These are phyloP conservation scores for Cygnus buccinator DNA, from an alignment of 2,113 vertebrate species.

Conservation along the genomic window DNA sequence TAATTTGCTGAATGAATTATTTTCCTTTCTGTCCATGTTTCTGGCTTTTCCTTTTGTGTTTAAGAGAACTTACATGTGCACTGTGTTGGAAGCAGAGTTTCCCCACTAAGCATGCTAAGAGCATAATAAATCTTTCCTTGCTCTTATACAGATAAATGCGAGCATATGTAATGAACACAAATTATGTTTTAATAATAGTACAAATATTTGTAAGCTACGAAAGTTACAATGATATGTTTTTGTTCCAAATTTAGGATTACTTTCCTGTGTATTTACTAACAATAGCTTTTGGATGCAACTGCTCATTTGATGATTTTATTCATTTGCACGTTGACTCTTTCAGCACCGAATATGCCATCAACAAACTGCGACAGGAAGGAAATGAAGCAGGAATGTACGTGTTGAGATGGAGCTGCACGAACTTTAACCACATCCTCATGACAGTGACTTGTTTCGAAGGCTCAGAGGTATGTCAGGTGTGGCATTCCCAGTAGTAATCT, in stretches of 20 bases:
- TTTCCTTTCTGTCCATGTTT: neutral
- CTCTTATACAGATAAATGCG: neutral
- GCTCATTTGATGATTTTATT: neutral
- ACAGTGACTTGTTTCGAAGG: slow-evolving; percentile 90
- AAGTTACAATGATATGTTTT: neutral
- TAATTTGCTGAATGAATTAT: neutral
- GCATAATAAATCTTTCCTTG: neutral
- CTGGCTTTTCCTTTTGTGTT: neutral
- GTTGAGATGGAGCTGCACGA: slow-evolving; percentile 94
- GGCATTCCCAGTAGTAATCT: neutral
- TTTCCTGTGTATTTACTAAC: neutral
- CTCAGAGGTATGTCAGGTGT: slow-evolving; percentile 66
- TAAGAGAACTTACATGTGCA: fast-evolving
- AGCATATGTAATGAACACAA: neutral
- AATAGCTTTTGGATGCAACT: neutral
- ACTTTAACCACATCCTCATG: slow-evolving; percentile 95
- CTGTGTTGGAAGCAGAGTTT: neutral
- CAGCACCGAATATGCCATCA: slow-evolving; percentile 94
- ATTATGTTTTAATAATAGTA: neutral
- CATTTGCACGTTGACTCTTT: neutral
- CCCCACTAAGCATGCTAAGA: neutral
- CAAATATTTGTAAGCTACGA: neutral
- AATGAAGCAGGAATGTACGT: slow-evolving; percentile 92
- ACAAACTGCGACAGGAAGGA: slow-evolving; percentile 92
- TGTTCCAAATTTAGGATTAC: neutral